Base-by-base conservation (phyloP, 2,888 invertebrate species). In the Biston stratarius region DNA sequence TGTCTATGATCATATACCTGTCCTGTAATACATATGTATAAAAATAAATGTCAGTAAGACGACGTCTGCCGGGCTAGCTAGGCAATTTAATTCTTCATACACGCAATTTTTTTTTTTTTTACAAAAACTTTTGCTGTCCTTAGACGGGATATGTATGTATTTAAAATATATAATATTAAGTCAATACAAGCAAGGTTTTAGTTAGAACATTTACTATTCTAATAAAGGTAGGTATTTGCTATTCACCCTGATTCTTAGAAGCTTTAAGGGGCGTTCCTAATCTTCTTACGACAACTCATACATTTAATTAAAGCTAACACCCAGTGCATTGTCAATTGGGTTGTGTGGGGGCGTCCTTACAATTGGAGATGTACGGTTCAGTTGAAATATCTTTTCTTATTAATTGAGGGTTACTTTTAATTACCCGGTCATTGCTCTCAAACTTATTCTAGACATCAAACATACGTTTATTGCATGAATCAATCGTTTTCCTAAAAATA, bases 301-400 rank as follows among this genome's bases (percentile, higher is more conserved):
- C 78, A 79, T 82, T 80, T 83, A 83, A 83, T 83, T 83, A 82
- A 79, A 77, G 69, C 74, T 69, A 77, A 77, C 77, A 77, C 77
- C 53, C 67, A 12, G 51, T 65, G 69, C 67, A 75, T 71, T 71
- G 71, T 67, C 66, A 64, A 71, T 72, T 64, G 63, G 36, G 45
- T 51, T 57, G 14, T 24, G 52, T 38, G 24, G 60, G 64, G 60
- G 49, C 40, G 44, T 34, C 58, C 24, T 14, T n/a, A 60, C 47
- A 52, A 62, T 45, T 36, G 48, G 60, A 24, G 1, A 36, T 15
- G 7, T 57, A 33, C 42, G 33, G 44, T 58, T 38, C 38, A 58
- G 24, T 47, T n/a, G 47, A 6, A 10, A 7, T 8, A 74, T 15
- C 33, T 10, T 36, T 52, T 51, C 8, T 6, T n/a, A 44, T 51